phyloP scores from a whole-genome alignment of 2,888 invertebrate species.

The Eilema depressum region DNA sequence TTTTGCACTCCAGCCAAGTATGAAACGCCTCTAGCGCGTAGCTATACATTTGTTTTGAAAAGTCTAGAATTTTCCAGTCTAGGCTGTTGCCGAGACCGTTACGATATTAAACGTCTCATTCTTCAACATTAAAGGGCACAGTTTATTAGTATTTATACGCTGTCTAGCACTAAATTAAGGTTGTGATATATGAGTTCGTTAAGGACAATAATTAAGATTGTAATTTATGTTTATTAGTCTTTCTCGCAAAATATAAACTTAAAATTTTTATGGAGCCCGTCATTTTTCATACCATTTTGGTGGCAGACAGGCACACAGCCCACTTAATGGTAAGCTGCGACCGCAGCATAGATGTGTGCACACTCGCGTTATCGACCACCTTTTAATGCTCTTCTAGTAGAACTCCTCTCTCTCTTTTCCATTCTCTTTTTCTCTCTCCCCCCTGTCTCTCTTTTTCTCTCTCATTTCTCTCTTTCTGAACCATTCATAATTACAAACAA shows the following conservation, averaged over 20 bases:
- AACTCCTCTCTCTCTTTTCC: too few species aligned
- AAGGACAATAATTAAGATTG: conserved; percentile 15
- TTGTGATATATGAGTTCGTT: conserved; percentile 11
- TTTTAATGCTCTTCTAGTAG: too few species aligned
- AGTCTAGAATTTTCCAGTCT: conserved; percentile 23
- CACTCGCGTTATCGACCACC: too few species aligned
- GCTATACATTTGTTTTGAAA: conserved; percentile 23
- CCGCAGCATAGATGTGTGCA: too few species aligned
- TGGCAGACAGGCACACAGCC: too few species aligned
- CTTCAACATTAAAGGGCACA: neutral
- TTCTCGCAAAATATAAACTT: neutral
- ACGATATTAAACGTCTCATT: conserved; percentile 31
- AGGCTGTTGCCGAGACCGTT: conserved; percentile 32
- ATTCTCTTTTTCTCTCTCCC: too few species aligned
- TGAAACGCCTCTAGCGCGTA: neutral
- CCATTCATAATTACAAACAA: too few species aligned
- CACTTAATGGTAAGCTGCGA: too few species aligned
- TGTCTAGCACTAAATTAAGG: neutral
- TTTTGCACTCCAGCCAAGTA: neutral
- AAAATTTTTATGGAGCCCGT: neutral
- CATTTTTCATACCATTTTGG: too few species aligned
- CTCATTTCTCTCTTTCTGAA: too few species aligned
- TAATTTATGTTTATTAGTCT: neutral
- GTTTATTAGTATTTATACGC: conserved; percentile 16
- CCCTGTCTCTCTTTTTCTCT: too few species aligned